phyloP scores from a whole-genome alignment of 2,888 invertebrate genomes.

The Leptinotarsa juncta region DNA sequence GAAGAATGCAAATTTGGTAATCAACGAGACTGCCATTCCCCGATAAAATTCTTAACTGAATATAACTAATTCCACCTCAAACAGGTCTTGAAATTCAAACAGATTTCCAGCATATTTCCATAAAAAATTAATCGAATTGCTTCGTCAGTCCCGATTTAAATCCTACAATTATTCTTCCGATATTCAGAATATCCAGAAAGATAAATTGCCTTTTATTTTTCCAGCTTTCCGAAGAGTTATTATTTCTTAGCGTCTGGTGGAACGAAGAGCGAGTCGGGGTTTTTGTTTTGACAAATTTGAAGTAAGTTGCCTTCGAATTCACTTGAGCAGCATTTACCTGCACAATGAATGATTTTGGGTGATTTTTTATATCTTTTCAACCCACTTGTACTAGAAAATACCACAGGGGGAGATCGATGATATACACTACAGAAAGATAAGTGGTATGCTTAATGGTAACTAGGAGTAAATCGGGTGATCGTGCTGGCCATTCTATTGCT shows the following conservation, averaged over 20 bases:
- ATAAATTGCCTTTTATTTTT: neutral
- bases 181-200: conserved; percentile 3
- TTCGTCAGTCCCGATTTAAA: neutral
- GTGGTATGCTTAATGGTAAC: too few relatives aligned
- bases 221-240: neutral
- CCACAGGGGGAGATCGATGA: too few relatives aligned
- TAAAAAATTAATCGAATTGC: conserved; percentile 9
- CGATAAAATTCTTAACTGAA: neutral
- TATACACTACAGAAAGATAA: too few relatives aligned
- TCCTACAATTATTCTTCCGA: neutral
- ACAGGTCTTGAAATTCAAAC: neutral
- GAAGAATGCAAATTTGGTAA: too few relatives aligned
- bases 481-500: neutral
- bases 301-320: neutral
- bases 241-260: neutral
- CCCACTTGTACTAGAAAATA: too few relatives aligned
- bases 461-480: neutral
- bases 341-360: too few relatives aligned
- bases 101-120: conserved; percentile 9
- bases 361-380: too few relatives aligned
- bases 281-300: neutral
- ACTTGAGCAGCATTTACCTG: neutral
- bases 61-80: conserved; percentile 5
- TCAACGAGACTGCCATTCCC: neutral
- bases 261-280: neutral